Conservation (phyloP, 2,797 vertebrate species). For the Muscicapa striata region DNA sequence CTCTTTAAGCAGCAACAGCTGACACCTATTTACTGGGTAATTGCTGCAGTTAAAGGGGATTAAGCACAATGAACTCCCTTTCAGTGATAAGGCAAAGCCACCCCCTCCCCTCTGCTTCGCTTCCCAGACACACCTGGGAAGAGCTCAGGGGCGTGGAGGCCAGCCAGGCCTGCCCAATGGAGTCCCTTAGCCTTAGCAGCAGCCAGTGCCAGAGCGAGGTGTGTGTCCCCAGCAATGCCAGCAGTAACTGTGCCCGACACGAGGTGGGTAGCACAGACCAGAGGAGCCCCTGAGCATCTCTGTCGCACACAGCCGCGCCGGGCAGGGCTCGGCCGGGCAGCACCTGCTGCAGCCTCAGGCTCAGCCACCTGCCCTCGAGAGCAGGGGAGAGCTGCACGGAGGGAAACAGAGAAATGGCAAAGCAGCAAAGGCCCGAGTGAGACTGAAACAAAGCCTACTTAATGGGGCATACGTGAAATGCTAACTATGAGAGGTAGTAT, state of each 20-base stretch:
- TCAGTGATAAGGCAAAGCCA: not conserved
- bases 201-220: rapidly evolving
- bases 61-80: not conserved
- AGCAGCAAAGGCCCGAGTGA: not conserved
- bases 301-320: not conserved
- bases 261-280: rapidly evolving
- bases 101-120: not conserved
- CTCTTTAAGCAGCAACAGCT: slow-evolving; percentile 21
- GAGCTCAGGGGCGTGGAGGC: rapidly evolving
- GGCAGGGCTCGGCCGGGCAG: not conserved
- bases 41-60: slow-evolving; percentile 20
- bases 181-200: not conserved
- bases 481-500: not conserved
- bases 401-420: not conserved
- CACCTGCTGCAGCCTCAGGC: not conserved
- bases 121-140: not conserved
- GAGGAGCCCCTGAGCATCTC: rapidly evolving
- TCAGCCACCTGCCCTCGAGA: rapidly evolving
- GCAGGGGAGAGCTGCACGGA: rapidly evolving
- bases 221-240: rapidly evolving
- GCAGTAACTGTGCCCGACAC: not conserved
- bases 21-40: slow-evolving; percentile 40
- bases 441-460: not conserved
- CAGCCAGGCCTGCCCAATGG: not conserved
- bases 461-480: not conserved